A percentile compares a stretch with the other conserved stretches of the same genome.
These are phyloP conservation scores for Apomyelois bistriatella DNA, from an alignment of 2,888 invertebrate species.

Conservation along the genomic window DNA sequence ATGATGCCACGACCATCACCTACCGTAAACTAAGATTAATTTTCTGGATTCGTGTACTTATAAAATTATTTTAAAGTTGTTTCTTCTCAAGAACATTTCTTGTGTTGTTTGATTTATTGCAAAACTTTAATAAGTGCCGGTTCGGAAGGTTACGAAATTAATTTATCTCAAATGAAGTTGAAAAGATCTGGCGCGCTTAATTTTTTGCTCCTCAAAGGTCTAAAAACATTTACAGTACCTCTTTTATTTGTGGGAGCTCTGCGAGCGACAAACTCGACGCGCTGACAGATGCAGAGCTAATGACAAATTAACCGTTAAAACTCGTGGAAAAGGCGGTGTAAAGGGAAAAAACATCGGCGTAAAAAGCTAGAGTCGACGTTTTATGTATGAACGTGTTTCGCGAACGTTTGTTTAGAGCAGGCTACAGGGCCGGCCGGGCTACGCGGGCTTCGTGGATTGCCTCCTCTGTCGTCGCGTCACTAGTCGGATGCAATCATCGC, in stretches of 20 bases:
- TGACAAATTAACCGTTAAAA: conserved; percentile 71
- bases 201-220: conserved; percentile 10
- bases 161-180: conserved; percentile 11
- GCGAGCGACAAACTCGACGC: conserved; percentile 42
- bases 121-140: conserved; percentile 11
- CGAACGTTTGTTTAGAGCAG: conserved; percentile 55
- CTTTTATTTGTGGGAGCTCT: conserved; percentile 38
- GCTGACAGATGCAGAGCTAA: conserved; percentile 68
- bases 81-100: conserved; percentile 21
- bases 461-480: conserved; percentile 15
- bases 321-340: conserved; percentile 49
- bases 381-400: conserved; percentile 53
- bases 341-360: conserved; percentile 47
- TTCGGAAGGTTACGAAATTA: conserved; percentile 8
- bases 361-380: conserved; percentile 47
- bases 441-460: conserved; percentile 18
- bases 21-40: conserved; percentile 48
- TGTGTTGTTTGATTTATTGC: conserved; percentile 18
- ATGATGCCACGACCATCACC: conserved; percentile 50
- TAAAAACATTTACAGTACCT: conserved; percentile 31
- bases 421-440: conserved; percentile 16
- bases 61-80: conserved; percentile 32
- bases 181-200: conserved; percentile 6
- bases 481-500: conserved; percentile 45
- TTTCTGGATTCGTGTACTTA: conserved; percentile 41